Conservation (phyloP, 2,888 invertebrate species). For the Netelia inedita region DNA sequence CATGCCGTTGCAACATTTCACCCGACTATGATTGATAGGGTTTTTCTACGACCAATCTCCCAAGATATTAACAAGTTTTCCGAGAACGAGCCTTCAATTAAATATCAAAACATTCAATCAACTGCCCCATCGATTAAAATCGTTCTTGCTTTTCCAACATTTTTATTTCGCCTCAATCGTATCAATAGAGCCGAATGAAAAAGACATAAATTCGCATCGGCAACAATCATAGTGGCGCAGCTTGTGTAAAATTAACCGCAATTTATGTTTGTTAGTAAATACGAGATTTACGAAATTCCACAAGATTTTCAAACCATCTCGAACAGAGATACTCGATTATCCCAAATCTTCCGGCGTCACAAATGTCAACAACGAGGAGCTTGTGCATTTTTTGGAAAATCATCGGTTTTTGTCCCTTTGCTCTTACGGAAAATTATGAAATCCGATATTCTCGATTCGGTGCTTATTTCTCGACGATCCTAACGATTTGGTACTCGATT, state of each 20-base stretch:
- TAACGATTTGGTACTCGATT: slow-evolving; percentile 24
- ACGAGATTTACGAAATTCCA: background rate
- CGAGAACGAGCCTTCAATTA: background rate
- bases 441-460: slow-evolving; percentile 37
- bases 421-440: slow-evolving; percentile 1
- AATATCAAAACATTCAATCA: background rate
- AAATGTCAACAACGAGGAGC: slow-evolving; percentile 35
- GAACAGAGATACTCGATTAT: no score
- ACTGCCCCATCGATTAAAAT: background rate
- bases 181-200: slow-evolving; percentile 15
- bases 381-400: slow-evolving; percentile 53
- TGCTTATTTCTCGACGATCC: slow-evolving; percentile 29
- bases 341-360: background rate
- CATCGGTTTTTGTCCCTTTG: slow-evolving; percentile 54
- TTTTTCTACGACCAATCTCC: no score
- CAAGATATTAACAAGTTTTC: background rate
- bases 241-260: background rate
- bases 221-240: background rate
- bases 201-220: background rate
- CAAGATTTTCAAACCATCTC: background rate
- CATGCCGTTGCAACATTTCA: background rate
- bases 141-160: background rate
- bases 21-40: background rate
- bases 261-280: background rate
- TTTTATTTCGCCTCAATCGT: background rate